Base-by-base conservation (phyloP, 1,140 invertebrate genomes). In the Spodoptera litura region DNA sequence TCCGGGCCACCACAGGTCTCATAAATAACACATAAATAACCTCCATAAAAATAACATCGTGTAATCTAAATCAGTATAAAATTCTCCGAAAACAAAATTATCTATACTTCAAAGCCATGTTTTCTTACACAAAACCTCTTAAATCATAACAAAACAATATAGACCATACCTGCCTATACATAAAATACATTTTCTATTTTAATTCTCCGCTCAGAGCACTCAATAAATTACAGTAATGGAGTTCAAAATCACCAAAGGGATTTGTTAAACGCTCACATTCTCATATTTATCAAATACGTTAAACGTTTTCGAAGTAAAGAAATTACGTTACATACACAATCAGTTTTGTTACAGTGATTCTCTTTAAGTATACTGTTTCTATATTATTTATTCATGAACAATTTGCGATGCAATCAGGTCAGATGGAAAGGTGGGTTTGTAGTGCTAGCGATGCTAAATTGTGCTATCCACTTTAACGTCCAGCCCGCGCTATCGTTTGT, bases 361-460 rank as follows among this genome's bases (percentile, higher is more conserved):
- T 66, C 80, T 87, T 87, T 91, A 89, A 93, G 86, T 83, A 85
- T 85, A 80, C 85, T 89, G 83, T 88, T 81, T 78, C 80, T 82
- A 79, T 91, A 92, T 92, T 91, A 93, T 89, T 91, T 93, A 92
- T 93, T 93, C 91, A 93, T 93, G 91, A 92, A 91, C 89, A 93
- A 92, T 93, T 93, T 93, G 88, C 87, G 88, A 91, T 92, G 89
- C 92, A 92, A 93, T 92, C 91, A 92, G 89, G 90, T 93, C 91
- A 92, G 86, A 89, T 88, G 89, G 82, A 77, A 77, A 49, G 74
- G n/a, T 68, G 3, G 15, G 10, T 12, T 0, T 38, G 3, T 10
- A 68, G 4, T 25, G 35, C 0, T 5, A 77, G 62, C 62, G 11
- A 68, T 13, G 51, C 13, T 56, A 49, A 49, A 49, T 12, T 70